These are phyloP conservation scores for Lycocerus yunnanus DNA, from an alignment of 2,888 invertebrate species.

Conservation along the genomic window DNA sequence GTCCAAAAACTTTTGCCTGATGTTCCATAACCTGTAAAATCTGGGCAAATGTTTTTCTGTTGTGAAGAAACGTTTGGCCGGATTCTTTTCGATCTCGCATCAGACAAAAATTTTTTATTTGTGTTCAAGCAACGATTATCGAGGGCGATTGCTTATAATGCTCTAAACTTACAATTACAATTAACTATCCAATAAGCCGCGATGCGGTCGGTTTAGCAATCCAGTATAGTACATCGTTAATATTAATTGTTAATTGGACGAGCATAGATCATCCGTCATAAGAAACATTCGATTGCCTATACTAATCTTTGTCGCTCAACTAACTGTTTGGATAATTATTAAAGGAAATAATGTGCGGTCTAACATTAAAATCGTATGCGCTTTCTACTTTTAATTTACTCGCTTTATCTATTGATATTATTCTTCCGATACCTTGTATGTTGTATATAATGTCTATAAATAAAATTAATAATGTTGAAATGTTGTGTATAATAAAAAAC, in stretches of 20 bases:
- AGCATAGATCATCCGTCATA: background rate
- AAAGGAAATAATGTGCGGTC: conserved; percentile 12
- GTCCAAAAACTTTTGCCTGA: background rate
- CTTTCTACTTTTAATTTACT: conserved; percentile 21
- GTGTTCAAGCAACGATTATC: background rate
- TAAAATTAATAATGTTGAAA: conserved; percentile 46
- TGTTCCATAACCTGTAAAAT: background rate
- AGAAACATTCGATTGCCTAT: background rate
- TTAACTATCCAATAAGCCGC: too few relatives aligned
- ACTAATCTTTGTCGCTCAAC: background rate
- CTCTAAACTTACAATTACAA: background rate
- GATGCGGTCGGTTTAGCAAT: background rate
- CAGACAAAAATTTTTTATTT: background rate
- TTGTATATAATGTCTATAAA: conserved; percentile 52
- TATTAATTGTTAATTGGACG: background rate
- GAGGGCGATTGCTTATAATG: background rate
- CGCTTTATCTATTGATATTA: conserved; percentile 34
- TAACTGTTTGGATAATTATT: background rate
- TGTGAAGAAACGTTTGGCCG: background rate
- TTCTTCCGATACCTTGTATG: conserved; percentile 39
- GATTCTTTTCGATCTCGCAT: background rate
- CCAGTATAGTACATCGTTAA: background rate
- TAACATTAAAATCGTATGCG: conserved; percentile 13
- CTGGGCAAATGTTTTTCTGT: background rate
- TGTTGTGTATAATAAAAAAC: conserved; percentile 49